A percentile compares a stretch with the other conserved stretches of the same genome.
Conservation (phyloP, 2,888 invertebrate genomes). For the Heliconius ethilla region DNA sequence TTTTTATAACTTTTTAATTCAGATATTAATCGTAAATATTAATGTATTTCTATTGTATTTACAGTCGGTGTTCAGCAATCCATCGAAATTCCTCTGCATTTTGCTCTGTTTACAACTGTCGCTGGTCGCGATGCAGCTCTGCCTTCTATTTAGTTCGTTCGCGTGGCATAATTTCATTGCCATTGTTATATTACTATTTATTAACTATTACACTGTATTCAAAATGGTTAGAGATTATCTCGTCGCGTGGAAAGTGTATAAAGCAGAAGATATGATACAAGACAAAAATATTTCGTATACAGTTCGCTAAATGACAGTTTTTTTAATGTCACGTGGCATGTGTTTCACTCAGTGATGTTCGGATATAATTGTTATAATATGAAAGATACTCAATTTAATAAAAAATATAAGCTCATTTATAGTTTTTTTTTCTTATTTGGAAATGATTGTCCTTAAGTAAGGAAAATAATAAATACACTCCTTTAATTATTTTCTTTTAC, state of each 20-base stretch:
- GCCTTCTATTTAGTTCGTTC: conserved; percentile 88
- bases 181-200: conserved; percentile 91
- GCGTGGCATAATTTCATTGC: conserved; percentile 97
- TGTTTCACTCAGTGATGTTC: conserved; percentile 21
- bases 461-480: background rate
- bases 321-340: conserved; percentile 1
- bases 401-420: background rate
- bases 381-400: background rate
- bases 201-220: conserved; percentile 95
- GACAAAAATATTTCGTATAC: conserved; percentile 72
- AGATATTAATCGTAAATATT: background rate
- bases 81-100: conserved; percentile 88
- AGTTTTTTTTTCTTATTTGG: background rate
- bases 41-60: conserved; percentile 21
- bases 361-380: conserved; percentile 22
- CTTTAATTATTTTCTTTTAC: background rate
- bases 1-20: too few species aligned
- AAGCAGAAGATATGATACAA: conserved; percentile 86
- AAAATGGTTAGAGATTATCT: conserved; percentile 93
- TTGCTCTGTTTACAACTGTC: conserved; percentile 87
- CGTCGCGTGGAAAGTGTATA: conserved; percentile 91
- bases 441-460: background rate
- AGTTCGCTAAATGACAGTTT: conserved; percentile 2
- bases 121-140: conserved; percentile 88
- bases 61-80: conserved; percentile 93